Base-by-base conservation (phyloP, 1,140 invertebrate species). In the Ceratina calcarata region DNA sequence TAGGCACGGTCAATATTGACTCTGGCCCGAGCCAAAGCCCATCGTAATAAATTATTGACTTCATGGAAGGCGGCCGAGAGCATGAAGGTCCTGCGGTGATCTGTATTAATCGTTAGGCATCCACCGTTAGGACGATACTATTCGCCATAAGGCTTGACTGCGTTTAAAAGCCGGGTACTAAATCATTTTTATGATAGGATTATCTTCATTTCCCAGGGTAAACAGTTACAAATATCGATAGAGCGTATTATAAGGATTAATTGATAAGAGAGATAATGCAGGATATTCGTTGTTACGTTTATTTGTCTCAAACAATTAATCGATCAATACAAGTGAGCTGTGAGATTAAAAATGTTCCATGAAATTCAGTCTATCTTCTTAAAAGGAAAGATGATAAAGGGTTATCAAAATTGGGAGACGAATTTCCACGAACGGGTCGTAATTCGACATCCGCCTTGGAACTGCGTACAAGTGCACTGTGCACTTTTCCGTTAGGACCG, bases 11-110 rank as follows among this genome's bases (percentile, higher is more conserved):
- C 85, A 84, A 87, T 87, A 86, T 86, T 84, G 84, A 82, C 85
- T 77, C 66, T 51, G 68, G 68, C 72, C 72, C 60, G 78, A 70
- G 76, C 73, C 82, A 81, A 69, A 84, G 79, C 80, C 75, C 75
- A 78, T 81, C 72, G 79, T 81, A 84, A 84, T 84, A 84, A 84
- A 84, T 84, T 84, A 81, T 84, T 84, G 82, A 84, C 80, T 84
- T 77, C 51, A 15, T 49, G 73, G 78, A 66, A 55, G 37, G 53
- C 68, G 70, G 67, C 70, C 61, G 24, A 75, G 71, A 73, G 45
- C 66, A 62, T 20, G 78, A 82, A 82, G 64, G 72, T 67, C 65
- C 80, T 67, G 67, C 71, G 55, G 69, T 69, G 85, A 82, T 86
- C 81, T 53, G 66, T 61, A 66, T 84, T 79, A 65, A 83, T 70